Base-by-base conservation (phyloP, 1,140 invertebrate genomes). In the Oscheius sp. region DNA sequence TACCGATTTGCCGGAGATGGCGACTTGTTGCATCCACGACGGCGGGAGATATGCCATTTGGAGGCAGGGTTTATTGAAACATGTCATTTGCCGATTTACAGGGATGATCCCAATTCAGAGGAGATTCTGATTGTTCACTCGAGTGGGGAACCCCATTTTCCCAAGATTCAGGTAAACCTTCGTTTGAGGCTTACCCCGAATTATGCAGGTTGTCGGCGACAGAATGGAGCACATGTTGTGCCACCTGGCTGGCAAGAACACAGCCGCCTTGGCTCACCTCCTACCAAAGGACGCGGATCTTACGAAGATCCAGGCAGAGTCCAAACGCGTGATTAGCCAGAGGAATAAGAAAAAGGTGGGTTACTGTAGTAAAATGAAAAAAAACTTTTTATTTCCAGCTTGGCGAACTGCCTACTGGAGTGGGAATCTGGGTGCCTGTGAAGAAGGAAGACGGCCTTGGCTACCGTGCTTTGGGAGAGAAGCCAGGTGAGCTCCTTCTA, bases 1-100 rank as follows among this genome's bases (percentile, higher is more conserved):
- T 3, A 68, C 66, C 13, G 66, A 68, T 68, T 31, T 68, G 0
- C 66, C 66, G 18, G 66, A 68, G 32, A 67, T 67, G 66, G n/a
- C 23, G 32, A 58, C 66, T 29, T 29, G 34, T 28, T 62, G 34
- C 10, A 23, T 20, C 20, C 28, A 29, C 28, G 38, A 68, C 13
- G 3, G 7, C 4, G 66, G 66, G 13, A 4, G 66, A 68, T 68
- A 68, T 42, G 46, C 52, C n/a, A 63, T 68, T 28, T 68, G 66
- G 66, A 68, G 66, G 66, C 63, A 63, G 15, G 4, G 34, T 46
- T 49, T 55, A 4, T 66, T n/a, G n/a, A n/a, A n/a, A n/a, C n/a
- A n/a, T n/a, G n/a, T n/a, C n/a, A n/a, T 64, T 66, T 63, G 38
- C 15, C 28, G 28, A 66, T n/a, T 29, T 66, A 4, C 18, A 68